Conservation (phyloP, 2,113 vertebrate genomes). For the Pseudopodoces humilis region DNA sequence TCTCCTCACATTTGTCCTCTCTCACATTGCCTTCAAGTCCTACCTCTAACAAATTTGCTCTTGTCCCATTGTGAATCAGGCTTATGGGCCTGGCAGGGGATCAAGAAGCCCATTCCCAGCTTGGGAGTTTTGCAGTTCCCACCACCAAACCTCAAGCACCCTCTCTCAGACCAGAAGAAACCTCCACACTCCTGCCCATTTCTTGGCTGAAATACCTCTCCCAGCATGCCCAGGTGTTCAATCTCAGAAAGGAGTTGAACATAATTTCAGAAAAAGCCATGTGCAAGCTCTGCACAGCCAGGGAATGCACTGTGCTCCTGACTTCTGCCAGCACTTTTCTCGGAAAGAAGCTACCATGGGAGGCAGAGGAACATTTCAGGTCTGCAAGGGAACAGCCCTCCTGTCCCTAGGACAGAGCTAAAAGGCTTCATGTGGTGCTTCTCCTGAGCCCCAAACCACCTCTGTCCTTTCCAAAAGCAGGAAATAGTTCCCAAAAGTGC, state of each 20-base stretch:
- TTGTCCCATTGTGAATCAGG: not conserved
- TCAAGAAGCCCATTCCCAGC: not conserved
- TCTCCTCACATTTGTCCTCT: not conserved
- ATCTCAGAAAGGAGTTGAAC: not conserved
- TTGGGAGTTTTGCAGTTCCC: not conserved
- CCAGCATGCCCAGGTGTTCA: not conserved
- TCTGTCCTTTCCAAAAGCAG: not conserved
- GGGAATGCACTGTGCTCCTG: not conserved
- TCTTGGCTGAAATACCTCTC: not conserved
- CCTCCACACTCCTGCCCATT: not conserved
- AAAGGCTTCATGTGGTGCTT: not conserved
- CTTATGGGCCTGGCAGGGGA: not conserved
- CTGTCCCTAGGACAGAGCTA: not conserved
- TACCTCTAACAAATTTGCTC: not conserved
- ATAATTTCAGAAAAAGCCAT: not conserved
- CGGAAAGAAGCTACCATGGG: accelerated
- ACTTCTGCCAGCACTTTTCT: not conserved
- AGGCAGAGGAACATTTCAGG: not conserved
- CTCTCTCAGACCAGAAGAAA: not conserved
- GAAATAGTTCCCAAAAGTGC: not conserved
- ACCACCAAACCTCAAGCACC: not conserved
- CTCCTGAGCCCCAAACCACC: not conserved
- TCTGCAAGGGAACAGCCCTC: not conserved
- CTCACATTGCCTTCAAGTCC: not conserved
- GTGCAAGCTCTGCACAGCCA: not conserved